Conservation (phyloP, 2,888 invertebrate species). For the Xestoiulus laeticollis region DNA sequence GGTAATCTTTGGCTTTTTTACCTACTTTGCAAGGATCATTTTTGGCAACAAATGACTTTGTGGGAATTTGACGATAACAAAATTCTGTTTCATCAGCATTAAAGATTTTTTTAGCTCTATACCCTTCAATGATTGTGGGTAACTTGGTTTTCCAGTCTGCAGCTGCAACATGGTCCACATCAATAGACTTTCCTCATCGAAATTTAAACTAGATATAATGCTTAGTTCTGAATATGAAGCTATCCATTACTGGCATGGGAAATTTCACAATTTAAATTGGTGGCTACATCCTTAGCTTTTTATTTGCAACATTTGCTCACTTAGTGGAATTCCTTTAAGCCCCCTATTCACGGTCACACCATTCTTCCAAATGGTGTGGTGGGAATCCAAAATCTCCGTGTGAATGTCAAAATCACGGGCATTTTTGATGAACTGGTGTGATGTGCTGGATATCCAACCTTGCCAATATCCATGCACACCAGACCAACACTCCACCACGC, state of each 20-base stretch:
- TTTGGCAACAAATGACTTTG: neutral
- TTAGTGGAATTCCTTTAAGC: neutral
- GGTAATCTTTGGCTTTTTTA: neutral
- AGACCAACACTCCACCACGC: too few relatives aligned
- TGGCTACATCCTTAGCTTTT: neutral
- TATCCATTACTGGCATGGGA: conserved; percentile 13
- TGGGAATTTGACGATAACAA: neutral
- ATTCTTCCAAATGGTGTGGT: too few relatives aligned
- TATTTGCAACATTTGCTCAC: neutral
- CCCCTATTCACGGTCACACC: too few relatives aligned
- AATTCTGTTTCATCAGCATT: conserved; percentile 44
- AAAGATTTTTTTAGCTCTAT: neutral
- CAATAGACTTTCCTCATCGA: neutral
- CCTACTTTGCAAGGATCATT: conserved; percentile 25
- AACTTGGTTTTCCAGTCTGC: conserved; percentile 45
- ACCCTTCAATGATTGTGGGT: neutral
- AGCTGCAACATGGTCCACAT: conserved; percentile 1
- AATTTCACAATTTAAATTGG: neutral
- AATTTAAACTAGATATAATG: neutral
- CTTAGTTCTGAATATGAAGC: conserved; percentile 43
- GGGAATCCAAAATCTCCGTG: too few relatives aligned
- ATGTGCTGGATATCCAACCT: too few relatives aligned
- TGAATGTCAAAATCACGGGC: too few relatives aligned
- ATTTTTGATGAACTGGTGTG: too few relatives aligned
- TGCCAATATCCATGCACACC: too few relatives aligned